Evolutionary conservation across 2,797 vertebrate species (phyloP).

Genomic region (Morelia viridis): DNA sequence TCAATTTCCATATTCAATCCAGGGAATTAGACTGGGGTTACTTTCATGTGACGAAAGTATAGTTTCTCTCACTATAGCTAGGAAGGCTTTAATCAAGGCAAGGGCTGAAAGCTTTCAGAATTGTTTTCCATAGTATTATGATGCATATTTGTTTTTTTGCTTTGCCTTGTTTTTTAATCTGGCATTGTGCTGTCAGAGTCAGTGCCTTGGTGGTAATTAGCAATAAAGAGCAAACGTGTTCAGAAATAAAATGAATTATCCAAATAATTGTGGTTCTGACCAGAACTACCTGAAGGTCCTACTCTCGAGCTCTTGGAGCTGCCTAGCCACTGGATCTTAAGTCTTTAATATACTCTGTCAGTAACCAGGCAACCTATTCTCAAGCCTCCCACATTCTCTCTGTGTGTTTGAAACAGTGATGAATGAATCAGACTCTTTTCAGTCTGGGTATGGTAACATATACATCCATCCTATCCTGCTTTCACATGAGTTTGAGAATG

Average conservation of each 20-base stretch:
- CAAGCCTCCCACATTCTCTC: not conserved
- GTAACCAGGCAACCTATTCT: not conserved
- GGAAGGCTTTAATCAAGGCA: fast-evolving
- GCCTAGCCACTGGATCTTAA: not conserved
- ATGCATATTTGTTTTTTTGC: fast-evolving
- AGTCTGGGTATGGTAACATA: not conserved
- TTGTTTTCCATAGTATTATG: not conserved
- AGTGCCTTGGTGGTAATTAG: not conserved
- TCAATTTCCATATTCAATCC: not conserved
- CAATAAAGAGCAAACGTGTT: not conserved
- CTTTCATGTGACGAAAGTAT: slow-evolving; percentile 2
- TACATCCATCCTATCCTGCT: not conserved
- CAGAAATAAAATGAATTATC: not conserved
- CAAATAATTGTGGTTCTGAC: not conserved
- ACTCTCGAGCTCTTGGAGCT: not conserved
- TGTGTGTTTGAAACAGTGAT: not conserved
- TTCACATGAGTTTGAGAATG: not conserved
- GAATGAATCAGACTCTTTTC: not conserved
- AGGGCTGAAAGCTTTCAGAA: not conserved
- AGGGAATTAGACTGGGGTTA: fast-evolving
- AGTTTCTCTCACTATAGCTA: not conserved
- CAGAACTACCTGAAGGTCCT: not conserved
- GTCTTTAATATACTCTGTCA: not conserved
- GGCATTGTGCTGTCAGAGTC: not conserved
- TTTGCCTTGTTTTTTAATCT: not conserved